These are phyloP conservation scores for Nyctereutes procyonoides DNA, from an alignment of 2,113 vertebrate species.

Conservation along the genomic window DNA sequence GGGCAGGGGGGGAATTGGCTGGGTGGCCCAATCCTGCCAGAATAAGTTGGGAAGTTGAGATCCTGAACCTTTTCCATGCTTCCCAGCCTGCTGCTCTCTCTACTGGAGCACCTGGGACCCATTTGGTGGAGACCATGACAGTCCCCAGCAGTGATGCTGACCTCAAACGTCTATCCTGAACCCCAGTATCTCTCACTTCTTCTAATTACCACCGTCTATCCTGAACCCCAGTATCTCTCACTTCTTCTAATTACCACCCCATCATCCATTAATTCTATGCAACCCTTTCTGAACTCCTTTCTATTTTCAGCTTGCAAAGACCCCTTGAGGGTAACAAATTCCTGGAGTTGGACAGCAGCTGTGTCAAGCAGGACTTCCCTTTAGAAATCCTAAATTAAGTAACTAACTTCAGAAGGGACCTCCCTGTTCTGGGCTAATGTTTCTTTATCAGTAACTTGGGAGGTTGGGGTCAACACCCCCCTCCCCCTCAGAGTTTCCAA, in stretches of 20 bases:
- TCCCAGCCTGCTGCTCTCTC: background rate
- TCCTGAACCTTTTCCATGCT: background rate
- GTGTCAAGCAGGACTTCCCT: conserved; percentile 65
- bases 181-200: conserved; percentile 52
- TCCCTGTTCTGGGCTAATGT: background rate
- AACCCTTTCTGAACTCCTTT: conserved; percentile 70
- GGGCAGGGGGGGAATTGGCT: rapidly evolving
- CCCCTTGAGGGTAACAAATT: conserved; percentile 74
- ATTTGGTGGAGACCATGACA: background rate
- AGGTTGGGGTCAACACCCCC: background rate
- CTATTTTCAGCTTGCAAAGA: conserved; percentile 74
- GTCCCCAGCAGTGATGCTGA: conserved; percentile 43
- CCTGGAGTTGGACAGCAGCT: conserved; percentile 71
- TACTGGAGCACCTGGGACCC: background rate
- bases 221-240: conserved; percentile 6
- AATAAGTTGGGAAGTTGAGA: background rate
- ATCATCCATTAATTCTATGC: conserved; percentile 66
- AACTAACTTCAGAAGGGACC: background rate
- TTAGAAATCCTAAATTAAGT: conserved; percentile 57
- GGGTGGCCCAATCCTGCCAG: background rate
- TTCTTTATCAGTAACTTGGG: background rate
- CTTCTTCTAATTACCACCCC: conserved; percentile 68
- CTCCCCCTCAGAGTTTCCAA: background rate
- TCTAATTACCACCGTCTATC: conserved; percentile 50
- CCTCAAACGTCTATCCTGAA: background rate